Base-by-base conservation (phyloP, 2,797 vertebrate species). In the Diplodus puntazzo region DNA sequence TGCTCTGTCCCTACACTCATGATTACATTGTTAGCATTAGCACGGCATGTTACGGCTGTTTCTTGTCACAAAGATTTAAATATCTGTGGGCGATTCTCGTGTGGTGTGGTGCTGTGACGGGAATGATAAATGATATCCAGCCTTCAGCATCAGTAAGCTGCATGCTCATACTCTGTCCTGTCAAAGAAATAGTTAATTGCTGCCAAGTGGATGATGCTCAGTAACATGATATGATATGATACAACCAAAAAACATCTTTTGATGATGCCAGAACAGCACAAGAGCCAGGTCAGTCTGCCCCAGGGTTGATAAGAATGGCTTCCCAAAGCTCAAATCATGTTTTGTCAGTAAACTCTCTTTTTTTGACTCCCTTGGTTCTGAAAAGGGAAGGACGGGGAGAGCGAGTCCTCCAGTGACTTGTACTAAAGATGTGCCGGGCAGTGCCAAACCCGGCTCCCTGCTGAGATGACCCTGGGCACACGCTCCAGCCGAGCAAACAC, bases 401-500 rank as follows among this genome's bases (percentile, higher is more conserved):
- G 76, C 69, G 72, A 69, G 77, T 80, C 21, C 48, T 67, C 50
- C 64, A 61, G 73, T 8, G 84, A 84, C 75, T 69, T 77, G 82
- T 76, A n/a, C 86, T 82, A 78, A 74, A 79, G 73, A 79, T 53
- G 79, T 92, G 91, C 89, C 91, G 75, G n/a, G 79, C 81, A 13
- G 83, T 90, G 89, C 90, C 91, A 90, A 89, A 84, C 84, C 89
- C 84, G 25, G 79, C 88, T 92, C 89, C 88, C 91, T 45, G 82
- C 92, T 83, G 90, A 83, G 89, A 82, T 87, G 86, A 92, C 87
- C 90, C 87, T 78, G 89, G 89, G 87, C 87, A 88, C 80, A 73
- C 46, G 43, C 71, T 87, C 87, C 92, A 95, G 93, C 92, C 94
- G 92, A 92, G 82, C 90, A 95, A 95, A 95, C 91, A 94, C 61